A percentile compares a stretch with the other conserved stretches of the same genome.
Evolutionary conservation across 1,140 invertebrate genomes (phyloP).

Genomic region (Drosophila watanabei): DNA sequence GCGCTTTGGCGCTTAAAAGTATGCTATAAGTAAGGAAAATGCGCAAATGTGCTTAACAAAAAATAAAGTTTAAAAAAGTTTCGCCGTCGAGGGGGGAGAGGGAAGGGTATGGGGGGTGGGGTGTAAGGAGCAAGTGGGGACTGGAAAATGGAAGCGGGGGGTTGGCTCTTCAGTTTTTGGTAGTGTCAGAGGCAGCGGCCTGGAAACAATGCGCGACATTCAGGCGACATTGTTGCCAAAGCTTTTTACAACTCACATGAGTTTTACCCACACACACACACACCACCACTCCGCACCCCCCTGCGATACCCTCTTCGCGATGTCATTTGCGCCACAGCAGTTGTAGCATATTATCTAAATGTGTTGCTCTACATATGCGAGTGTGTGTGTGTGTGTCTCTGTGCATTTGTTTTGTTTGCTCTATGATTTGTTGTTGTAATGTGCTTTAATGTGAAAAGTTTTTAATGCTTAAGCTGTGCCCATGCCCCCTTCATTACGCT

Average conservation of each 20-base stretch:
- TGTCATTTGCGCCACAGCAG: slow-evolving; percentile 81
- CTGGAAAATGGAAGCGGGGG: not conserved
- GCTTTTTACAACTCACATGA: slow-evolving; percentile 82
- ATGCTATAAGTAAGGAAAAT: slow-evolving; percentile 78
- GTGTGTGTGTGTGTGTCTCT: slow-evolving; percentile 28
- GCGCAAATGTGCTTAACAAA: slow-evolving; percentile 79
- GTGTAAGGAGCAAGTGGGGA: not conserved
- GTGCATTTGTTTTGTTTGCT: slow-evolving; percentile 59
- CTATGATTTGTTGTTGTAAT: slow-evolving; percentile 84
- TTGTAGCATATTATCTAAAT: slow-evolving; percentile 84
- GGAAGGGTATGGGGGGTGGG: not conserved
- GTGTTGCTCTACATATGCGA: slow-evolving; percentile 77
- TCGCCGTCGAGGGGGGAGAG: not conserved
- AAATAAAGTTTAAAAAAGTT: slow-evolving; percentile 56
- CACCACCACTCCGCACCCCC: not conserved
- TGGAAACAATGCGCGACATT: slow-evolving; percentile 83
- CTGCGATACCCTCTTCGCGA: not conserved
- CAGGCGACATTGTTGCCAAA: slow-evolving; percentile 83
- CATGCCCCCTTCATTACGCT: slow-evolving; percentile 39
- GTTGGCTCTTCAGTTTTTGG: slow-evolving; percentile 54
- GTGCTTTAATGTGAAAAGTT: slow-evolving; percentile 84
- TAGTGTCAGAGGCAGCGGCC: slow-evolving; percentile 73
- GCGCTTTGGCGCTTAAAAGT: slow-evolving; percentile 80
- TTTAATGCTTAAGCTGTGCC: slow-evolving; percentile 80
- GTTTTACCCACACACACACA: slow-evolving; percentile 27